Conservation (phyloP, 2,113 vertebrate species). For the Amphilophus citrinellus region DNA sequence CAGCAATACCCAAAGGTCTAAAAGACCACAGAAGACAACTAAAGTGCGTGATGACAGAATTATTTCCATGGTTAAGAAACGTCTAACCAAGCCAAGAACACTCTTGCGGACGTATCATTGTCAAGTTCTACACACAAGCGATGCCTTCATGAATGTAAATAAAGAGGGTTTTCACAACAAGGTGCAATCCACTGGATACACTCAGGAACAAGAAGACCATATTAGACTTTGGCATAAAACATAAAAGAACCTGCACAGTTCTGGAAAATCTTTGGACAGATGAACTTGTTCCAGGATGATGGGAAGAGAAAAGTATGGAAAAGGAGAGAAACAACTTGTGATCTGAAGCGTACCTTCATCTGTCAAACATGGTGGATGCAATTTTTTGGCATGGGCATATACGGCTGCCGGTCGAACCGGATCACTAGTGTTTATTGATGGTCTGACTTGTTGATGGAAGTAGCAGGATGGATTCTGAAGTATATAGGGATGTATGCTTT, state of each 20-base stretch:
- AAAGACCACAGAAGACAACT: too few species aligned
- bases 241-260: not conserved
- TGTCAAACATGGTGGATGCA: not conserved
- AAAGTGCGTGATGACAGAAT: not conserved
- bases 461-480: not conserved
- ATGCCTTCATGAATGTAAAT: not conserved
- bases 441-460: not conserved
- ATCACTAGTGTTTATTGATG: not conserved
- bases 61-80: not conserved
- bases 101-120: not conserved
- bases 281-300: not conserved
- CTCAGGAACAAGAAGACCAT: not conserved
- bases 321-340: not conserved
- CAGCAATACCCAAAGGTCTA: too few species aligned
- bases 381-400: accelerated
- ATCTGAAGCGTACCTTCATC: not conserved
- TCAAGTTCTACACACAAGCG: not conserved
- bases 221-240: accelerated
- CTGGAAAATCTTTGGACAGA: not conserved
- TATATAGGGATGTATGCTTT: not conserved
- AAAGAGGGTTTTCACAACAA: too few species aligned
- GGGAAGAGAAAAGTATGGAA: not conserved
- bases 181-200: not conserved
- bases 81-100: not conserved
- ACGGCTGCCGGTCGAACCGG: not conserved